Conservation (phyloP, 1,140 invertebrate species). For the Leptinotarsa texana region DNA sequence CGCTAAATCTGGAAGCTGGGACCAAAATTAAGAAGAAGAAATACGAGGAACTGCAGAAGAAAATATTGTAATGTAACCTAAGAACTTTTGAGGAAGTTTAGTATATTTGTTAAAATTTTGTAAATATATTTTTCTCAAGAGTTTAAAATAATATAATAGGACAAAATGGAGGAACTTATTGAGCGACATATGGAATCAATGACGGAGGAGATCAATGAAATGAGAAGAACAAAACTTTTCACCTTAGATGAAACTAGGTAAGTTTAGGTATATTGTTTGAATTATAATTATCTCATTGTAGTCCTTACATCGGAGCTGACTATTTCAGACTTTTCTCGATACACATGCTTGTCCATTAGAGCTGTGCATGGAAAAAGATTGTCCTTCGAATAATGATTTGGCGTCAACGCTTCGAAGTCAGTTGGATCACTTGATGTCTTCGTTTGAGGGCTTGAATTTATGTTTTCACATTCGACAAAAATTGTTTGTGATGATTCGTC, state of each 20-base stretch:
- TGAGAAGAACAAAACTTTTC: slow-evolving; percentile 40
- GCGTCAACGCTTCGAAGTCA: no score
- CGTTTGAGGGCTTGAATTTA: no score
- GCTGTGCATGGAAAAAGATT: no score
- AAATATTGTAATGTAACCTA: neutral
- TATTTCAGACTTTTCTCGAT: no score
- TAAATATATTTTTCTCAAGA: neutral
- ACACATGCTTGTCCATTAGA: no score
- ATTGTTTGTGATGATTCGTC: no score
- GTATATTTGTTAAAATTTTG: neutral
- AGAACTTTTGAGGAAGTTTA: neutral
- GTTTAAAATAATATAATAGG: no score
- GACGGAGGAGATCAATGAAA: slow-evolving; percentile 40
- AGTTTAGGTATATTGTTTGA: neutral
- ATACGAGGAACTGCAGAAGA: neutral
- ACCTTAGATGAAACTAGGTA: slow-evolving; percentile 36
- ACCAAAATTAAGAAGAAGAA: neutral
- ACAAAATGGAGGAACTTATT: slow-evolving; percentile 36
- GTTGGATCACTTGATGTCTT: no score
- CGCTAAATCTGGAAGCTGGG: no score
- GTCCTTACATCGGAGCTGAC: no score
- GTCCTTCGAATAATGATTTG: no score
- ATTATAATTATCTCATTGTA: neutral
- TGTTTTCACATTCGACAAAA: no score
- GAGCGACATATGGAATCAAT: slow-evolving; percentile 40